phyloP scores from a whole-genome alignment of 2,113 vertebrate species.

The Megaleporinus macrocephalus region DNA sequence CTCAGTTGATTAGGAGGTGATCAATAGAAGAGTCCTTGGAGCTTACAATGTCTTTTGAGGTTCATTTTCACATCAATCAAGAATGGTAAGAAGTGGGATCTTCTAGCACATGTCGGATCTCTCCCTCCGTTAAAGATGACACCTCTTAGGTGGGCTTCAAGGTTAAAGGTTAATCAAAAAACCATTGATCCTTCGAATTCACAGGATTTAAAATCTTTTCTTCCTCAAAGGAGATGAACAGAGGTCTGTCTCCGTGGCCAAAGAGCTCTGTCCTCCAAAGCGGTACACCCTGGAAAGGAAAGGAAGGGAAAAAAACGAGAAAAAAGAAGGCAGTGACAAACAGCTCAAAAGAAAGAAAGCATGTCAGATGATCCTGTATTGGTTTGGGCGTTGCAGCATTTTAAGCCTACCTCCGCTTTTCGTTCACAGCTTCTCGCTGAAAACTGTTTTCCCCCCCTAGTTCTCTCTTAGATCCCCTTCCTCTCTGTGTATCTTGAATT shows the following conservation, averaged over 20 bases:
- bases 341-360: slow-evolving; percentile 8
- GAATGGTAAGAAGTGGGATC: neutral
- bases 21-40: slow-evolving; percentile 30
- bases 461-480: slow-evolving; percentile 24
- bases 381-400: slow-evolving; percentile 55
- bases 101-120: neutral
- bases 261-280: slow-evolving; percentile 66
- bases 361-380: slow-evolving; percentile 58
- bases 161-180: slow-evolving; percentile 70
- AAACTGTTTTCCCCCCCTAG: slow-evolving; percentile 1
- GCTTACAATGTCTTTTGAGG: slow-evolving; percentile 26
- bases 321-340: slow-evolving; percentile 52
- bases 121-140: slow-evolving; percentile 30
- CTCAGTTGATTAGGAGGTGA: neutral
- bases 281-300: slow-evolving; percentile 73
- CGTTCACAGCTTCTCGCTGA: slow-evolving; percentile 38
- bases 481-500: slow-evolving; percentile 53
- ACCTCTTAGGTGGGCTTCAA: slow-evolving; percentile 70
- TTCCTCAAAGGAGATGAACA: slow-evolving; percentile 61
- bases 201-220: slow-evolving; percentile 69
- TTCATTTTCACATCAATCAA: slow-evolving; percentile 40
- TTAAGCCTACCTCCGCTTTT: slow-evolving; percentile 41
- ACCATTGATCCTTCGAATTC: slow-evolving; percentile 52
- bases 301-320: slow-evolving; percentile 67
- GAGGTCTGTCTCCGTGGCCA: slow-evolving; percentile 67